phyloP scores from a whole-genome alignment of 64 coral and sea anemone genomes.

The Orbicella faveolata region DNA sequence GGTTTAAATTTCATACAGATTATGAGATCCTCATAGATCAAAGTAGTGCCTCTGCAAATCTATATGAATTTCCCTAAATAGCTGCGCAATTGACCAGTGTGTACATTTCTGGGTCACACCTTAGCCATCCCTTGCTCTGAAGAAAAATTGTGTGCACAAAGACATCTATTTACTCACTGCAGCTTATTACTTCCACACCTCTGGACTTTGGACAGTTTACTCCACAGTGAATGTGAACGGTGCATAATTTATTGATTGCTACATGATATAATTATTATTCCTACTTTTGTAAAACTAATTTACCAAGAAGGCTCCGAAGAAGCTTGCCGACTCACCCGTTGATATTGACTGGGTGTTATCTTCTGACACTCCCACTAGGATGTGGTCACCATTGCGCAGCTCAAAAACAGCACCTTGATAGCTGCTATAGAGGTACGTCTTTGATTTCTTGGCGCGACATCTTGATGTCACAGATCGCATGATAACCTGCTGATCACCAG shows the following conservation, averaged over 20 bases:
- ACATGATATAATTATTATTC: background rate
- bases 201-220: background rate
- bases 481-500: slow-evolving; percentile 55
- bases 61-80: no score
- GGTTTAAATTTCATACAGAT: no score
- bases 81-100: no score
- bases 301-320: slow-evolving; percentile 92
- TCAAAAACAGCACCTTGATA: slow-evolving; percentile 92
- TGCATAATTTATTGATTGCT: slow-evolving; percentile 8
- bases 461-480: slow-evolving; percentile 82
- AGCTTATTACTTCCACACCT: background rate
- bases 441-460: slow-evolving; percentile 49
- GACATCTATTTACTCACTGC: background rate
- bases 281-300: background rate
- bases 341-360: slow-evolving; percentile 19
- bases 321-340: slow-evolving; percentile 76
- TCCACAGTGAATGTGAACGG: background rate
- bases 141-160: background rate
- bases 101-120: no score
- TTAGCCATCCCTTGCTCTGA: background rate
- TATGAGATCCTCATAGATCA: no score
- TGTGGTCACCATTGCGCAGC: slow-evolving; percentile 50
- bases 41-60: no score
- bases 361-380: slow-evolving; percentile 71
- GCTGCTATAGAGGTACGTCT: slow-evolving; percentile 69